Percentiles rank a stretch among this genome's conserved stretches.
phyloP scores from a whole-genome alignment of 2,888 invertebrate genomes.

The Cephus rjabovi region DNA sequence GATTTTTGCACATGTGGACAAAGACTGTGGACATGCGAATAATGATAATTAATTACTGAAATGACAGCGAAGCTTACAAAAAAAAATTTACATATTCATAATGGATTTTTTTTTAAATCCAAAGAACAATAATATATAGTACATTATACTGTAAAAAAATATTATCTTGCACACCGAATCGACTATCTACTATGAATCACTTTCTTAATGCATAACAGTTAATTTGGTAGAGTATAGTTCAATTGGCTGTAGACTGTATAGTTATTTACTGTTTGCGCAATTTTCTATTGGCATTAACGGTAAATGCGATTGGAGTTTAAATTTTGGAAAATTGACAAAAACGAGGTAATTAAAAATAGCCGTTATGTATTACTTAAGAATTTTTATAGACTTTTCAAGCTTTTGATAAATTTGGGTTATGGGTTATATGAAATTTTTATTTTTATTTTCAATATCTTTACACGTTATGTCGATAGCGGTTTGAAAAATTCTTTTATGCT shows the following conservation, averaged over 20 bases:
- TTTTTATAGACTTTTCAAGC: background rate
- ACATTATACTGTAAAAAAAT: background rate
- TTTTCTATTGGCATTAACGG: background rate
- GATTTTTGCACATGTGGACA: background rate
- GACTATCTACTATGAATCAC: background rate
- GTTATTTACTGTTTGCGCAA: background rate
- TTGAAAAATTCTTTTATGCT: background rate
- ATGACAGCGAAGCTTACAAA: background rate
- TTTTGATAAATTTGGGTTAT: background rate
- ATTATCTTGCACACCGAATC: background rate
- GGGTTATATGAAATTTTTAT: too few relatives aligned
- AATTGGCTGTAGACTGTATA: background rate
- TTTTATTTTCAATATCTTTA: background rate
- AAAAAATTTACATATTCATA: background rate
- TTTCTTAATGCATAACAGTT: background rate
- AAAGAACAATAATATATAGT: background rate
- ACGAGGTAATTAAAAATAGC: background rate
- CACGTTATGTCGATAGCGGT: background rate
- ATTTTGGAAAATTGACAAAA: background rate
- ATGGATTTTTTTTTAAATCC: background rate
- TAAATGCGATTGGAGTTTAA: background rate
- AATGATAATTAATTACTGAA: background rate
- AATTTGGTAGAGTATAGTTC: background rate
- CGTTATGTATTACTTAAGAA: background rate
- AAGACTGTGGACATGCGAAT: too few relatives aligned